Conservation (phyloP, 2,113 vertebrate genomes). For the Myocastor coypus region DNA sequence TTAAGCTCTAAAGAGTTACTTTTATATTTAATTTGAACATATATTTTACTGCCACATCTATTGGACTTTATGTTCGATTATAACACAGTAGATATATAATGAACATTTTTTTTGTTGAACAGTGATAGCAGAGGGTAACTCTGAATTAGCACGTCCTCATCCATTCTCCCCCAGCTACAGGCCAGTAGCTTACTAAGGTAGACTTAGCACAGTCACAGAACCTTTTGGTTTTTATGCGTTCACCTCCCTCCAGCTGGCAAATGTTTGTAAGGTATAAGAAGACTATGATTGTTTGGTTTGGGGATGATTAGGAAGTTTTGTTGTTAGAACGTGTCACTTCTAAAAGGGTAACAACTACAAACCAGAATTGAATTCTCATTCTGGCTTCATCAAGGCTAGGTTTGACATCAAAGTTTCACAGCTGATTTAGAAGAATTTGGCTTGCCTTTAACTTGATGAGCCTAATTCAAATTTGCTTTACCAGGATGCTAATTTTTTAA, state of each 20-base stretch:
- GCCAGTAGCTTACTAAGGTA: not conserved
- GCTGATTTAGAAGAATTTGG: not conserved
- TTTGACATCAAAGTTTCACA: not conserved
- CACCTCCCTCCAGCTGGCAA: not conserved
- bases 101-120: constrained; percentile 10
- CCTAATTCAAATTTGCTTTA: not conserved
- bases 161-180: not conserved
- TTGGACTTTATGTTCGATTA: constrained; percentile 24
- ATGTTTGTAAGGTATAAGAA: not conserved
- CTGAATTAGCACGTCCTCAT: not conserved
- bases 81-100: not conserved
- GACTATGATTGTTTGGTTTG: not conserved
- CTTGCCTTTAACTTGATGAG: not conserved
- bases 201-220: not conserved
- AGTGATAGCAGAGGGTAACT: not conserved
- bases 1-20: not conserved
- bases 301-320: not conserved
- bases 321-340: not conserved
- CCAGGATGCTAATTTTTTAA: not conserved
- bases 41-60: not conserved
- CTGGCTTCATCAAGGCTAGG: not conserved
- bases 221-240: not conserved
- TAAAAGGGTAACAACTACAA: not conserved
- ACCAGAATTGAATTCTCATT: not conserved
- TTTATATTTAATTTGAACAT: constrained; percentile 8